A percentile compares a stretch with the other conserved stretches of the same genome.
phyloP scores from a whole-genome alignment of 1,140 invertebrate species.

The Lanistes nyassanus region DNA sequence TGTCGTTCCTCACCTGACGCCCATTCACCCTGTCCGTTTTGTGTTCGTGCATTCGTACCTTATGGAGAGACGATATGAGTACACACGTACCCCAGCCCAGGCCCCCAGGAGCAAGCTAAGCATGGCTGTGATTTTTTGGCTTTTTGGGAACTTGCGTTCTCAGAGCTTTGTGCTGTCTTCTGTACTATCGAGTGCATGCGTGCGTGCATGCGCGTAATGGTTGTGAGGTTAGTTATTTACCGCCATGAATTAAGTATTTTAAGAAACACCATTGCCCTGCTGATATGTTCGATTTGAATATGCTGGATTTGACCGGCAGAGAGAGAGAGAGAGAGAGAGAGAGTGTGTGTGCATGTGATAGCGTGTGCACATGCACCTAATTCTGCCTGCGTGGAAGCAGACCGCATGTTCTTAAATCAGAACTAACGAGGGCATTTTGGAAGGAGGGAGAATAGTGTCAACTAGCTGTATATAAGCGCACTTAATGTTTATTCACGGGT shows the following conservation, averaged over 20 bases:
- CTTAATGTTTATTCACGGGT: no score
- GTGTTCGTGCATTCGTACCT: constrained; percentile 2
- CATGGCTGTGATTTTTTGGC: background rate
- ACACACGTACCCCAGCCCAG: no score
- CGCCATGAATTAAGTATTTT: no score
- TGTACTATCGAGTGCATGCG: background rate
- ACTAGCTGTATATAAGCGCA: no score
- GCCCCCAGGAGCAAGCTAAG: constrained; percentile 4
- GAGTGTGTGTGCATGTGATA: background rate
- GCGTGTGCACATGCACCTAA: background rate
- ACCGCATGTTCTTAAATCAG: no score
- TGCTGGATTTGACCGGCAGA: background rate
- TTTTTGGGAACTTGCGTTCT: background rate
- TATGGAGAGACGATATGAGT: no score
- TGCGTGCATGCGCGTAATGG: background rate
- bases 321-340: constrained; percentile 2
- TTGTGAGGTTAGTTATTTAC: background rate
- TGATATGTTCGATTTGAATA: no score
- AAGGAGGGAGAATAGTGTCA: no score
- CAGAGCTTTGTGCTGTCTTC: background rate
- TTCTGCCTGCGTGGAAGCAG: no score
- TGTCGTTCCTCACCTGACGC: background rate
- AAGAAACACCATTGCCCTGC: no score
- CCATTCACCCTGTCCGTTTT: background rate
- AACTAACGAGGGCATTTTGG: no score